Evolutionary conservation across 92 coral and sea anemone genomes (phyloP).

Genomic region (Bergia sp.): DNA sequence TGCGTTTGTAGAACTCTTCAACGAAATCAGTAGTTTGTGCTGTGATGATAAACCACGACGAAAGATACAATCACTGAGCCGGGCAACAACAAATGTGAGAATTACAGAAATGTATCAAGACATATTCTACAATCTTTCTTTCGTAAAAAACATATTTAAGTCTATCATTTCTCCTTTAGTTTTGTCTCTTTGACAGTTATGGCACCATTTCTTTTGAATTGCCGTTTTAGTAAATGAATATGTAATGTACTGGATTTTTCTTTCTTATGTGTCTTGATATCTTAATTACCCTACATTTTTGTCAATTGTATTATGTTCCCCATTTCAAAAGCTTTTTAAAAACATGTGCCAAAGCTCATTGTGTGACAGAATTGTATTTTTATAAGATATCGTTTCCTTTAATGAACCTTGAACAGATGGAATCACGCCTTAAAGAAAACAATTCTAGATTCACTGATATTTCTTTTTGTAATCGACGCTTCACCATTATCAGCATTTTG

Average conservation of each 20-base stretch:
- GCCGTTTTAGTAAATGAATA: constrained; percentile 43
- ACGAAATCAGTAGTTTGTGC: too few relatives aligned
- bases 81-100: neutral
- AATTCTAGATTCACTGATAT: neutral
- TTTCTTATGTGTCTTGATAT: constrained; percentile 34
- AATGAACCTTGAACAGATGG: constrained; percentile 49
- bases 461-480: neutral
- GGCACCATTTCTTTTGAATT: constrained; percentile 27
- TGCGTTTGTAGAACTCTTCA: neutral
- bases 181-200: constrained; percentile 16
- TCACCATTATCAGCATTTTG: neutral
- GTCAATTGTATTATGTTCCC: constrained; percentile 31
- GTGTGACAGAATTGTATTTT: constrained; percentile 41
- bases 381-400: constrained; percentile 19
- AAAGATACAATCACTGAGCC: neutral
- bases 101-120: neutral
- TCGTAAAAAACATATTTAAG: neutral
- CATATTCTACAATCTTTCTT: neutral
- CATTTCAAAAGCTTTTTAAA: constrained; percentile 48
- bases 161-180: neutral
- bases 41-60: too few relatives aligned
- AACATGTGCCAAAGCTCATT: constrained; percentile 47
- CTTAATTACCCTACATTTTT: constrained; percentile 41
- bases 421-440: constrained; percentile 21
- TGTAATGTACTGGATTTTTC: constrained; percentile 5